Base-by-base conservation (phyloP, 2,113 vertebrate species). In the Channa argus region DNA sequence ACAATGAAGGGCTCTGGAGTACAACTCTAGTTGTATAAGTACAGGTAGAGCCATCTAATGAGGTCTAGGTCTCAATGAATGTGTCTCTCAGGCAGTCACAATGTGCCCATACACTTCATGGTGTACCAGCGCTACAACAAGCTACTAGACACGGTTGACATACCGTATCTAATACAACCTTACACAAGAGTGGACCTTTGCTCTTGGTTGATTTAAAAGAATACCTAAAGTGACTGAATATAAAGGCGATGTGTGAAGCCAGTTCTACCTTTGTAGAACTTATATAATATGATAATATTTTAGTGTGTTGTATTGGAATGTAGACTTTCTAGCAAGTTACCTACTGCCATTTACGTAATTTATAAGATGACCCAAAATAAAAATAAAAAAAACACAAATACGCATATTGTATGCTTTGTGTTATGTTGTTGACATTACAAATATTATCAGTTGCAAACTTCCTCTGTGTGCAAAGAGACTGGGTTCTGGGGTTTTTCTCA, bases 51-150 rank as follows among this genome's bases (percentile, higher is more conserved):
- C 6, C 62, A 39, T 51, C 13, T 46, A 71, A 71, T 64, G 13
- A 64, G 39, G 14, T 63, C 53, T 46, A n/a, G 3, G 41, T 9
- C 36, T 54, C 6, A 41, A 34, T 43, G 47, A 11, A 52, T 41
- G 56, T 46, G 63, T 49, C 43, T 56, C n/a, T 46, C 11, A 68
- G 24, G 39, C 51, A 50, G n/a, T 46, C 9, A 77, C 33, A 59
- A 60, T 60, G 37, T 58, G 9, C 12, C 8, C 3, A 6, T 7
- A 46, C 39, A 10, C 36, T 59, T 37, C 5, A 9, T 51, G 7
- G 37, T 41, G 8, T 14, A 43, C 3, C 10, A 59, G 13, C 45
- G 9, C 13, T 54, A 45, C 34, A 43, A 9, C 9, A 13, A 24
- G 44, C 50, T 60, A 12, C 61, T 14, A 49, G 3, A 15, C 11